Evolutionary conservation across 2,113 vertebrate species (phyloP).

Genomic region (Circaetus cinerascens): DNA sequence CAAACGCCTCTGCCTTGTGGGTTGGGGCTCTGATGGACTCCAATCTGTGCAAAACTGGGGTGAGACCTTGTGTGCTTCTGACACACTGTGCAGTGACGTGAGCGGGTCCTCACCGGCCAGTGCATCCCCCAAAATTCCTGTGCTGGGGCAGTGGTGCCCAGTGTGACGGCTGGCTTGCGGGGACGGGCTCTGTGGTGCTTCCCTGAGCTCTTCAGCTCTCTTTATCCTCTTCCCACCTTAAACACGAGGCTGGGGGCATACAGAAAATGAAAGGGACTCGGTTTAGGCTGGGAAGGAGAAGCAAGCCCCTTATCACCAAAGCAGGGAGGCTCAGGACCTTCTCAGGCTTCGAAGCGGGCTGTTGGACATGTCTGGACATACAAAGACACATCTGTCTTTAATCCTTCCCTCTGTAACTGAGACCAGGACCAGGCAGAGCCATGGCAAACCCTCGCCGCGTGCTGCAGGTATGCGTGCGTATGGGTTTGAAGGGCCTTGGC

Average conservation of each 20-base stretch:
- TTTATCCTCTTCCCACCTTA: neutral
- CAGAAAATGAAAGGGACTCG: fast-evolving
- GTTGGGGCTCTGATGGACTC: too few relatives aligned
- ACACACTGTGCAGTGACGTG: fast-evolving
- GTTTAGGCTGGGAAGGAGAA: neutral
- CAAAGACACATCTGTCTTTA: conserved; percentile 47
- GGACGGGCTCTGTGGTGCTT: fast-evolving
- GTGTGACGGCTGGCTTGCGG: fast-evolving
- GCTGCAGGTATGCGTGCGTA: neutral
- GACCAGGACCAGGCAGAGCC: neutral
- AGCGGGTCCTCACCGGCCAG: fast-evolving
- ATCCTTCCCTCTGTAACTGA: neutral
- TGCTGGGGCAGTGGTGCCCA: neutral
- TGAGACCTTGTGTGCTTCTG: neutral
- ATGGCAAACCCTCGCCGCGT: fast-evolving
- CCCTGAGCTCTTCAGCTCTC: neutral
- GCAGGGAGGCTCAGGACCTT: neutral
- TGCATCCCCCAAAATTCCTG: neutral
- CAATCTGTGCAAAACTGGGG: neutral
- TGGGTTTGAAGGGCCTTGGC: neutral
- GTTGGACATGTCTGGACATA: conserved; percentile 5
- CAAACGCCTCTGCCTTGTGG: neutral
- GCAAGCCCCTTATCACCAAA: neutral
- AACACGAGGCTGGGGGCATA: fast-evolving
- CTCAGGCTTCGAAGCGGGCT: neutral